Conservation (phyloP, 2,113 vertebrate genomes). For the Sinocyclocheilus anophthalmus region DNA sequence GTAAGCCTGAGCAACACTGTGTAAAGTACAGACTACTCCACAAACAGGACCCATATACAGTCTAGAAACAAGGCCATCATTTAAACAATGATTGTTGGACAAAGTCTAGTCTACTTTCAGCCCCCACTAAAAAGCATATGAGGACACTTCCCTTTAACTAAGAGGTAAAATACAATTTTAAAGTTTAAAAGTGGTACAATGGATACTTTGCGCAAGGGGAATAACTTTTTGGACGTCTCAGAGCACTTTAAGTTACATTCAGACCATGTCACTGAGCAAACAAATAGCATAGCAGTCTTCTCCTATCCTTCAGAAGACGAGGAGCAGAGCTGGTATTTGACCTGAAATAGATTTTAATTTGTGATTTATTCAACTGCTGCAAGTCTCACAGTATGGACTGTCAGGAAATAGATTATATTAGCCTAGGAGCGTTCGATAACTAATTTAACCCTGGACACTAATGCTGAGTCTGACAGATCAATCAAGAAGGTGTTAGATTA, state of each 20-base stretch:
- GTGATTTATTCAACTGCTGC: conserved; percentile 62
- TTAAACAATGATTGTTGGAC: neutral
- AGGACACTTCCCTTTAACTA: neutral
- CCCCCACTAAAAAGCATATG: neutral
- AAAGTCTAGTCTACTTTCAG: neutral
- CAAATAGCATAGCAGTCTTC: conserved; percentile 4
- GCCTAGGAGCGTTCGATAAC: conserved; percentile 68
- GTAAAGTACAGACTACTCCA: neutral
- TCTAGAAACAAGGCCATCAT: neutral
- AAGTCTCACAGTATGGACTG: conserved; percentile 27
- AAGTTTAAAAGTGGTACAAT: neutral
- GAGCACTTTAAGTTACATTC: neutral
- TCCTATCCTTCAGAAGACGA: conserved; percentile 6
- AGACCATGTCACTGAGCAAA: neutral
- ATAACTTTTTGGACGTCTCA: neutral
- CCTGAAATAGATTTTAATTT: conserved; percentile 41
- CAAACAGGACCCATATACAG: neutral
- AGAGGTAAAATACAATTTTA: neutral
- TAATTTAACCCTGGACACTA: conserved; percentile 70
- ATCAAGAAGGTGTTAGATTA: conserved; percentile 34
- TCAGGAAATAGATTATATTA: conserved; percentile 46
- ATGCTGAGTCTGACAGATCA: conserved; percentile 64
- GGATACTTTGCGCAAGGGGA: neutral
- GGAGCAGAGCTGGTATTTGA: conserved; percentile 37
- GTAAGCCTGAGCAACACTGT: neutral